Conservation (phyloP, 2,113 vertebrate genomes). For the Melospiza georgiana region DNA sequence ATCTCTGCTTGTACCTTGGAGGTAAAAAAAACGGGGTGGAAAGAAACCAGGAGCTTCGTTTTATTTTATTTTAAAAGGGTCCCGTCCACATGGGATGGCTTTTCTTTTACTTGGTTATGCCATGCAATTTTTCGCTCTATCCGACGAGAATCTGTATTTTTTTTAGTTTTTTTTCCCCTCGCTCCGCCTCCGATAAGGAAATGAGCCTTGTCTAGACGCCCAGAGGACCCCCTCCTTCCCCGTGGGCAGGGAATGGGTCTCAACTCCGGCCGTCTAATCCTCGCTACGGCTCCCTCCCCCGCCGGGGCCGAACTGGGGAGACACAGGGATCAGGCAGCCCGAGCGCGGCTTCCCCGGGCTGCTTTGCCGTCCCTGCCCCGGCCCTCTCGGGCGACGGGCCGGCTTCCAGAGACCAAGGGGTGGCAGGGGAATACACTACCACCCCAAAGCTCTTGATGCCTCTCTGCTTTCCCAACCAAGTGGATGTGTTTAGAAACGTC, state of each 20-base stretch:
- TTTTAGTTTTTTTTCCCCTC: background rate
- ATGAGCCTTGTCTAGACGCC: slow-evolving; percentile 71
- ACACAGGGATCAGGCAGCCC: background rate
- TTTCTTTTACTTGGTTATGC: background rate
- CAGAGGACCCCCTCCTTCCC: background rate
- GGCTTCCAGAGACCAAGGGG: background rate
- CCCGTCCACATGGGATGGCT: background rate
- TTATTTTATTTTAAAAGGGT: background rate
- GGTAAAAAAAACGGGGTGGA: background rate
- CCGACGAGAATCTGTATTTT: background rate
- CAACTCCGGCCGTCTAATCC: background rate
- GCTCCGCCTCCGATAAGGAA: slow-evolving; percentile 56
- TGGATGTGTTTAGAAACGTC: background rate
- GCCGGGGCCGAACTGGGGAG: background rate
- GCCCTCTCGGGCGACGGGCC: background rate
- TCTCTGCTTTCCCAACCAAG: background rate
- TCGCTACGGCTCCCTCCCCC: background rate
- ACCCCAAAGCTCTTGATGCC: background rate
- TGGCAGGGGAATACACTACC: too few relatives aligned
- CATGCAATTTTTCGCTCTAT: background rate
- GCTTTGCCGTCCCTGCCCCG: background rate
- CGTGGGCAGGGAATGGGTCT: background rate
- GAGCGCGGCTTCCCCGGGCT: background rate
- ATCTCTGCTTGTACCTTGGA: background rate
- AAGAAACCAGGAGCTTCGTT: background rate